Conservation (phyloP, 1,140 invertebrate genomes). For the Macrosteles quadrilineatus region DNA sequence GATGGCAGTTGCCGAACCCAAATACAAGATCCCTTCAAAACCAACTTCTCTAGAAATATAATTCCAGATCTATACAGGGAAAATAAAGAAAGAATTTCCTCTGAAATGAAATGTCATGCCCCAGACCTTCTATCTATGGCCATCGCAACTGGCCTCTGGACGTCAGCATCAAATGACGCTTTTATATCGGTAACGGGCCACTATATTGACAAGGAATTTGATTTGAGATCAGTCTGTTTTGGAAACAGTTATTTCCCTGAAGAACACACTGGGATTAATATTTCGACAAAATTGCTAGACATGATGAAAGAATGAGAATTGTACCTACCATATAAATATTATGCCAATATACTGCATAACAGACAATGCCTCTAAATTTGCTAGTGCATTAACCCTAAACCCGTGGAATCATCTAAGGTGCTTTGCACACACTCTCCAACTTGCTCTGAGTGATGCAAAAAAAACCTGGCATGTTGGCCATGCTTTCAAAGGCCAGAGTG, state of each 20-base stretch:
- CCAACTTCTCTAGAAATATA: conserved; percentile 31
- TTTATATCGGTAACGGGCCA: conserved; percentile 39
- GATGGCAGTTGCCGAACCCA: conserved; percentile 31
- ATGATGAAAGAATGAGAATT: conserved; percentile 41
- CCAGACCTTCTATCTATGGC: conserved; percentile 5
- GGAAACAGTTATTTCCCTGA: conserved; percentile 28
- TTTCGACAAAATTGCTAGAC: conserved; percentile 27
- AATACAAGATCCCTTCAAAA: conserved; percentile 35
- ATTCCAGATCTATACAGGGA: conserved; percentile 37
- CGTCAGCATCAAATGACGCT: conserved; percentile 35
- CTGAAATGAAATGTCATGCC: not conserved
- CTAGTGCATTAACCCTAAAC: conserved; percentile 21
- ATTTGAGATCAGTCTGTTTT: conserved; percentile 21
- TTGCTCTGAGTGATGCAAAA: conserved; percentile 32
- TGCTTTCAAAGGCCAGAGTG: conserved; percentile 19
- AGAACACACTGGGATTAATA: conserved; percentile 19
- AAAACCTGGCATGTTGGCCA: not conserved
- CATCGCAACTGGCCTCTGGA: conserved; percentile 41
- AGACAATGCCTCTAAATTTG: conserved; percentile 41
- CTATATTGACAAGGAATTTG: conserved; percentile 39
- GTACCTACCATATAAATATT: conserved; percentile 36
- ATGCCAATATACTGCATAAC: conserved; percentile 36
- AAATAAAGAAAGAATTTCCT: not conserved
- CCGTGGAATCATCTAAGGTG: conserved; percentile 37
- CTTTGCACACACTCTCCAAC: conserved; percentile 37